Conservation (phyloP, 2,888 invertebrate genomes). For the Netelia fuscicornis region DNA sequence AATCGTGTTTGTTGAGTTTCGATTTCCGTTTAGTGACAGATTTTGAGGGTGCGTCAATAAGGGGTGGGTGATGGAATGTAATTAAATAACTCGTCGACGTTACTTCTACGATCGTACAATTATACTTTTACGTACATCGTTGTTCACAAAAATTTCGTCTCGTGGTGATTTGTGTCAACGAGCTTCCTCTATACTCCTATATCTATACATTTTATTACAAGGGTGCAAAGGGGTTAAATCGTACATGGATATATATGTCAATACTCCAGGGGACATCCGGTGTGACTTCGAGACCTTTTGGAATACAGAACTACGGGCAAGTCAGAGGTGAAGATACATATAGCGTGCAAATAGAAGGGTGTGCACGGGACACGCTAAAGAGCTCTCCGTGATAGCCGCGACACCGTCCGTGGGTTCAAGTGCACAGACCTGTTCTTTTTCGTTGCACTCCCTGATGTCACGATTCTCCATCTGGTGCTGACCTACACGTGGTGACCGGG, state of each 20-base stretch:
- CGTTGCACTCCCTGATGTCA: constrained; percentile 57
- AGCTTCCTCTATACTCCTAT: not conserved
- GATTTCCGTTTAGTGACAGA: too few relatives aligned
- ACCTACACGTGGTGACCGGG: constrained; percentile 38
- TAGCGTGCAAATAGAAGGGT: not conserved
- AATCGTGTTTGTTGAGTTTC: too few relatives aligned
- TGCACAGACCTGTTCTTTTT: constrained; percentile 48
- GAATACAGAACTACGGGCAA: constrained; percentile 37
- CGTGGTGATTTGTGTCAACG: too few relatives aligned
- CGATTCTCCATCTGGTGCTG: constrained; percentile 10
- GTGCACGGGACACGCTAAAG: constrained; percentile 36
- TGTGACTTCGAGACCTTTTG: constrained; percentile 27
- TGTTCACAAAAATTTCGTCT: too few relatives aligned
- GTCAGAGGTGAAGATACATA: constrained; percentile 34
- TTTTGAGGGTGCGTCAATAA: too few relatives aligned
- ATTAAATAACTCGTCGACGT: too few relatives aligned
- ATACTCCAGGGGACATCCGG: constrained; percentile 3
- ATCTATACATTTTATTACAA: not conserved
- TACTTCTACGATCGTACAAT: too few relatives aligned
- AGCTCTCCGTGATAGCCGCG: constrained; percentile 41
- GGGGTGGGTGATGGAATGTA: too few relatives aligned
- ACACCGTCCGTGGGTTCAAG: constrained; percentile 55
- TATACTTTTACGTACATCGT: too few relatives aligned
- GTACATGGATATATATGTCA: not conserved
- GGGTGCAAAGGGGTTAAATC: constrained; percentile 22